Base-by-base conservation (phyloP, 2,888 invertebrate species). In the Parnassius smintheus region DNA sequence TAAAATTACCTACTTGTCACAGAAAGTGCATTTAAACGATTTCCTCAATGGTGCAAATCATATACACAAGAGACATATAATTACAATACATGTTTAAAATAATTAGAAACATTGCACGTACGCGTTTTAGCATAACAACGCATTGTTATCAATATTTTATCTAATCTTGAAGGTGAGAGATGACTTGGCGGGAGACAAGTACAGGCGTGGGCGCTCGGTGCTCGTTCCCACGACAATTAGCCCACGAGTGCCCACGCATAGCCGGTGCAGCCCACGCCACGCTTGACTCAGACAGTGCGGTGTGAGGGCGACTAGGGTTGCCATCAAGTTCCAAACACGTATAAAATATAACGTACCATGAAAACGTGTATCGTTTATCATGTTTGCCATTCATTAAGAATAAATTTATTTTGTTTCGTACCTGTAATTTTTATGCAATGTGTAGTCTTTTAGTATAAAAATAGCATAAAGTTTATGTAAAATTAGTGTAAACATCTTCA, bases 151-250 rank as follows among this genome's bases (percentile, higher is more conserved):
- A 58, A 64, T 55, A 51, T 10, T 54, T 56, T 59, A 66, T 60
- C 56, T 64, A 62, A 63, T 64, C 61, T 52, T 54, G 51, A 63
- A 61, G 53, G 62, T 54, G 61, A 50, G 53, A 51, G 50, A 57
- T 56, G 62, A 51, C 60, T 56, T 41, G 61, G 58, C 51, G 54
- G 66, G 56, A 48, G 46, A 54, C n/a, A 18, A 51, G 12, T 41
- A 25, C 42, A 46, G 9, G 65, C 52, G 71, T 67, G 74, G 71
- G 72, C 70, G 74, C 56, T 65, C 64, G 67, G 41, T 69, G 72
- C 65, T 66, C 75, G 80, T 90, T 91, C 90, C 83, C 90, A 91
- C 90, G 89, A 82, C 82, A 86, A 90, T 91, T 88, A 88, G 83
- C 80, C 81, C 81, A 83, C 82, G 78, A 77, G 68, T 73, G 73